Conservation (phyloP, 2,113 vertebrate genomes). For the Nymphicus hollandicus region DNA sequence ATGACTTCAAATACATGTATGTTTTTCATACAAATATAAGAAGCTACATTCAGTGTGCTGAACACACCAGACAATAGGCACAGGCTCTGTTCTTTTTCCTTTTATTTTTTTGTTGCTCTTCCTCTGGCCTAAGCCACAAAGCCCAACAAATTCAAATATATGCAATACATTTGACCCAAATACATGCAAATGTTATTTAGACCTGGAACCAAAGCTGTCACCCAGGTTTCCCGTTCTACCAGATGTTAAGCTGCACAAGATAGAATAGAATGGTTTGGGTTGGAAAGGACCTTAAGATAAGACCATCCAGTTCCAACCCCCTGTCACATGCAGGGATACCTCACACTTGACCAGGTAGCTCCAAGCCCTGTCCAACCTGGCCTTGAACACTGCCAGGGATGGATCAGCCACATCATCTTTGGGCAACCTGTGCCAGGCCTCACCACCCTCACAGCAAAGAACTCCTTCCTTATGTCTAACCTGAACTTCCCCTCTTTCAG, state of each 20-base stretch:
- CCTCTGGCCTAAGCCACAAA: not conserved
- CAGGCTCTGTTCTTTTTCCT: not conserved
- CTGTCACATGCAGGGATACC: not conserved
- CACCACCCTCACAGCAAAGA: not conserved
- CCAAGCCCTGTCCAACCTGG: not conserved
- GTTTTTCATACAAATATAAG: slow-evolving; percentile 11
- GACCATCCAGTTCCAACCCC: not conserved
- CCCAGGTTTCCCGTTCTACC: not conserved
- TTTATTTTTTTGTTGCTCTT: not conserved
- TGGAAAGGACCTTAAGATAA: not conserved
- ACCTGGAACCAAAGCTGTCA: not conserved
- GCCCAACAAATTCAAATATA: not conserved
- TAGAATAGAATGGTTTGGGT: not conserved
- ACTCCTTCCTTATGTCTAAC: not conserved
- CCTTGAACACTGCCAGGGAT: not conserved
- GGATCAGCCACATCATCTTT: not conserved
- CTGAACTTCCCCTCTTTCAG: not conserved
- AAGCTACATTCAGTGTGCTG: not conserved
- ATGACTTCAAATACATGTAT: not conserved
- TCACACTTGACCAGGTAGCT: not conserved
- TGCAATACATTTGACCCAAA: not conserved
- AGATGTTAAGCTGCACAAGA: not conserved
- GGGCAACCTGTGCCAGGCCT: not conserved
- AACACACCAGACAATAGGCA: not conserved
- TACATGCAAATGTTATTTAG: not conserved